Conservation (phyloP, 2,888 invertebrate species). For the Torymus texanus region DNA sequence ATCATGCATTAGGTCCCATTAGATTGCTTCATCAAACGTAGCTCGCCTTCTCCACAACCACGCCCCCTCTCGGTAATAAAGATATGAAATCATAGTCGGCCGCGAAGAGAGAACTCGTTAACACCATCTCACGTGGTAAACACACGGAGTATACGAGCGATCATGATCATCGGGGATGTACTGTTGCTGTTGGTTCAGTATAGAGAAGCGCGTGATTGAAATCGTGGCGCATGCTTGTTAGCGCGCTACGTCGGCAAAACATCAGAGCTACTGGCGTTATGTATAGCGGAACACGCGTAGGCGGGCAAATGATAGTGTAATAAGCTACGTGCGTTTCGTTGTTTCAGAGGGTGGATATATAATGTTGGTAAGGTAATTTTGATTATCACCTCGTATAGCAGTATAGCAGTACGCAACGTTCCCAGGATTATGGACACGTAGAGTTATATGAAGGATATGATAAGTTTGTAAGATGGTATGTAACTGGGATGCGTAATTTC, state of each 20-base stretch:
- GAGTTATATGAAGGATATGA: slow-evolving; percentile 4
- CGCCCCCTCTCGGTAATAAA: slow-evolving; percentile 36
- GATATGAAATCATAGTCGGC: slow-evolving; percentile 36
- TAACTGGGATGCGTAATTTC: not conserved
- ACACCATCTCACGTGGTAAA: not conserved
- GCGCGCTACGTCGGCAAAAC: slow-evolving; percentile 25
- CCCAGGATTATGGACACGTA: slow-evolving; percentile 7
- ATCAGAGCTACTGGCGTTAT: slow-evolving; percentile 17
- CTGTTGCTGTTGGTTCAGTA: no score
- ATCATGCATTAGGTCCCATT: not conserved
- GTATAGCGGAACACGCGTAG: not conserved
- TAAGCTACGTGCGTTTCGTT: slow-evolving; percentile 28
- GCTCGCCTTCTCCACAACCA: not conserved
- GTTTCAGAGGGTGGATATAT: not conserved
- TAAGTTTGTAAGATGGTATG: slow-evolving; percentile 10
- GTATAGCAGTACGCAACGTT: no score
- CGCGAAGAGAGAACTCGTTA: slow-evolving; percentile 13
- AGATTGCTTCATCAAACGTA: slow-evolving; percentile 1
- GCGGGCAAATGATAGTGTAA: slow-evolving; percentile 30
- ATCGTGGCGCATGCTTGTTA: slow-evolving; percentile 25
- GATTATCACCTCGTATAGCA: slow-evolving; percentile 38
- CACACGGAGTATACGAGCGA: not conserved
- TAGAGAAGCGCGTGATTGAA: slow-evolving; percentile 38
- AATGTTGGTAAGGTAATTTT: not conserved
- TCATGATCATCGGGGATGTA: no score